Evolutionary conservation across 2,888 invertebrate species (phyloP), one percentile per base, ranked within the genome.

Genomic region (Cerastis leucographa): DNA sequence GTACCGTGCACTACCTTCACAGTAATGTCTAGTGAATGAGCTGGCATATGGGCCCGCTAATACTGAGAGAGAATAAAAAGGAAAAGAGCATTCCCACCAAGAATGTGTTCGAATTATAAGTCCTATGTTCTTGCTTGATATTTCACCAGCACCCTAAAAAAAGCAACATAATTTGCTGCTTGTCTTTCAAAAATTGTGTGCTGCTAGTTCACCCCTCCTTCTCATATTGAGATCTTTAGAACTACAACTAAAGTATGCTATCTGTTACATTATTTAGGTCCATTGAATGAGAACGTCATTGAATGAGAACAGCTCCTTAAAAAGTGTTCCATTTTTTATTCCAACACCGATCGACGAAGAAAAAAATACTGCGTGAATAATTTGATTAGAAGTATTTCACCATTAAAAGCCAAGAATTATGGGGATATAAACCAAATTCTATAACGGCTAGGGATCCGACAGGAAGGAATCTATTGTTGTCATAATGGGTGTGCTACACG

Each of bases 381-480:
- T 85, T 79, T 51, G 72, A 78, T 80, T 77, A 71, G 56, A 69
- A 72, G 71, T 82, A 76, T 83, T 83, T 66, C 51, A 74, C 74
- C 71, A 80, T 84, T 75, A 71, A 66, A 35, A 40, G 9, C 46
- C n/a, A 85, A 74, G 70, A 87, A 72, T 79, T 76, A 85, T 81
- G 74, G 73, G 75, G 71, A 78, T 74, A 85, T 87, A 84, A 87
- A 87, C 71, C 71, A 80, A 80, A 83, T 83, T 80, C 75, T 74
- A 76, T 84, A 70, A 74, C 44, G 65, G 67, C 72, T 59, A 19
- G 70, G 71, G 64, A 84, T 70, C 42, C 46, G 72, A 76, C 75
- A 83, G 78, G 83, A 86, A 83, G 68, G 25, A 40, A 83, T 80
- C 51, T 75, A 80, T 81, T 85, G 76, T 62, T 46, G 62, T 29